A percentile compares a stretch with the other conserved stretches of the same genome.
These are phyloP conservation scores for Ciconia stormi DNA, from an alignment of 2,113 vertebrate species.

Conservation along the genomic window DNA sequence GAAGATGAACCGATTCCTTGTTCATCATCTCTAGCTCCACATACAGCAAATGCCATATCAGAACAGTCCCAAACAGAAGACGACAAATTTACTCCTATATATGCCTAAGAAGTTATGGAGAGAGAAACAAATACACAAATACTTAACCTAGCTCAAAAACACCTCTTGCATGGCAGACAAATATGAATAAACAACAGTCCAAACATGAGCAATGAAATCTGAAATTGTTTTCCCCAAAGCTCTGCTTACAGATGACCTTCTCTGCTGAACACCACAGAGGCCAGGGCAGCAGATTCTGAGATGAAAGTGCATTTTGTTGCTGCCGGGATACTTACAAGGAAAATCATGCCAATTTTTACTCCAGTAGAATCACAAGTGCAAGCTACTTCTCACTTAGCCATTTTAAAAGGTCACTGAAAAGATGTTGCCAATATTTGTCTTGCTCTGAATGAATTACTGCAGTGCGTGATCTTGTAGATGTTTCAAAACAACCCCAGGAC, in stretches of 20 bases:
- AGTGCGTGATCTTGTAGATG: background rate
- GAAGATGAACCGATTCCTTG: background rate
- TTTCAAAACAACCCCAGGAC: background rate
- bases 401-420: background rate
- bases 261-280: background rate
- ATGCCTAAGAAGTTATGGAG: background rate
- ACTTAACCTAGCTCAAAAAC: background rate
- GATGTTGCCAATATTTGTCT: background rate
- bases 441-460: background rate
- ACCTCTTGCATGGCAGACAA: background rate
- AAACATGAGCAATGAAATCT: background rate
- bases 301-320: background rate
- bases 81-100: background rate
- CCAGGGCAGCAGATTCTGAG: background rate
- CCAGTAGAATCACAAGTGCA: background rate
- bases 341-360: background rate
- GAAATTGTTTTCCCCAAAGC: background rate
- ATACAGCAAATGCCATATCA: background rate
- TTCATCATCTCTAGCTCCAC: background rate
- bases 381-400: background rate
- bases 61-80: background rate
- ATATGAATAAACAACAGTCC: background rate
- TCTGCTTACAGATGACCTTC: background rate
- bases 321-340: background rate
- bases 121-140: background rate